Evolutionary conservation across 1,140 invertebrate genomes (phyloP), one percentile per base, ranked within the genome.

Genomic region (Hirudo medicinalis): DNA sequence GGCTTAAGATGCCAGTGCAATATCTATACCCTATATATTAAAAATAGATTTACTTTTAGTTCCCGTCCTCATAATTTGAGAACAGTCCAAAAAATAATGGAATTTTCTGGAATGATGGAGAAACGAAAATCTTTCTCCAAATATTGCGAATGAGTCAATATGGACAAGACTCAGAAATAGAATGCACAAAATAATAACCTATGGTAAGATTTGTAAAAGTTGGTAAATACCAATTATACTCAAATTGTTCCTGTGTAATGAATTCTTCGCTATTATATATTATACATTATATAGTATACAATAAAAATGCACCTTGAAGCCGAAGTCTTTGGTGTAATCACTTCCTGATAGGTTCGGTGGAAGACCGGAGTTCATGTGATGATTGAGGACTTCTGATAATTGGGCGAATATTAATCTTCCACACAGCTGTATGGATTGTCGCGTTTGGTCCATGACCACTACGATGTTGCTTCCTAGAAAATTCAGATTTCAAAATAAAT

Each of bases 371-470:
- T 54, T 73, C 54, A 72, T 40, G 9, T 20, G 54, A 19, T 36
- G 20, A 68, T 73, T 73, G 17, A 71, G 32, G 22, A 73, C 63
- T 68, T 73, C 72, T 32, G 32, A 22, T 57, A 73, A 32, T 55
- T 73, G 72, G 53, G 54, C 70, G 43, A 73, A 73, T 15, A 73
- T 32, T 43, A 73, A 57, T 71, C 67, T 71, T 6, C 69, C 72
- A 53, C 72, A 73, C 54, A 73, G 49, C 69, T 73, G 72, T 57
- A 73, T 17, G 13, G 72, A 67, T 57, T 73, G 72, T 2, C 72
- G 69, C 0, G 72, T 67, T 54, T 73, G 72, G 49, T 73, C 72
- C 72, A 73, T 73, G 13, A 68, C 72, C 0, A 73, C 69, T 6
- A 69, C 57, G 17, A 22, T 53, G 49, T 54, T 72, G n/a, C 57